Evolutionary conservation across 2,797 vertebrate species (phyloP).

Genomic region (Philypnodon macrostomus): DNA sequence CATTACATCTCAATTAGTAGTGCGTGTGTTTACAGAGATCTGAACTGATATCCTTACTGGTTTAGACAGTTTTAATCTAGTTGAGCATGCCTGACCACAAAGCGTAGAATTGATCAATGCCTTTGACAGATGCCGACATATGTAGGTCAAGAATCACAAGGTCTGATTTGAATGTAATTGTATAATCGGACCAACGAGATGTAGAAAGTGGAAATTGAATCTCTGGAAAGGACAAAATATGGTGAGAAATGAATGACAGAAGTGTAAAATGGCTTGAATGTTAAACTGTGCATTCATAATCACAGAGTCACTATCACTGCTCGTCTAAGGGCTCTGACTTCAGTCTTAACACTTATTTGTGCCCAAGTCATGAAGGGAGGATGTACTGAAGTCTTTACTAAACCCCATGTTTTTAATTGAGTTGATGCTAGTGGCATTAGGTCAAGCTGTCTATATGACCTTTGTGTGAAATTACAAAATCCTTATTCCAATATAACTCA

Average conservation of each 20-base stretch:
- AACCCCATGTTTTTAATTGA: no score
- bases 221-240: constrained; percentile 25
- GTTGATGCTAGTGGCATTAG: no score
- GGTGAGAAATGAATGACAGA: not conserved
- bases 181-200: constrained; percentile 20
- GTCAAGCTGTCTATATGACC: no score
- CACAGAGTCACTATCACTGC: not conserved
- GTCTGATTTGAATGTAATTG: constrained; percentile 17
- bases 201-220: constrained; percentile 19
- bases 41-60: not conserved
- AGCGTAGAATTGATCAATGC: constrained; percentile 2
- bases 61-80: not conserved
- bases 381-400: no score
- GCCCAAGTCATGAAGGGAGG: no score
- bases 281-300: not conserved
- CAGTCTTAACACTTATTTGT: no score
- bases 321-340: no score
- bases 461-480: no score
- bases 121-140: constrained; percentile 11
- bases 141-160: constrained; percentile 30
- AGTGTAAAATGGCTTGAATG: not conserved
- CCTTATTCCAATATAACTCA: no score
- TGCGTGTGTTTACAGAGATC: not conserved
- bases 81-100: no score
- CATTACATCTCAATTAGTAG: constrained; percentile 20